Conservation (phyloP, 2,888 invertebrate species). For the Synergus laeviventris region DNA sequence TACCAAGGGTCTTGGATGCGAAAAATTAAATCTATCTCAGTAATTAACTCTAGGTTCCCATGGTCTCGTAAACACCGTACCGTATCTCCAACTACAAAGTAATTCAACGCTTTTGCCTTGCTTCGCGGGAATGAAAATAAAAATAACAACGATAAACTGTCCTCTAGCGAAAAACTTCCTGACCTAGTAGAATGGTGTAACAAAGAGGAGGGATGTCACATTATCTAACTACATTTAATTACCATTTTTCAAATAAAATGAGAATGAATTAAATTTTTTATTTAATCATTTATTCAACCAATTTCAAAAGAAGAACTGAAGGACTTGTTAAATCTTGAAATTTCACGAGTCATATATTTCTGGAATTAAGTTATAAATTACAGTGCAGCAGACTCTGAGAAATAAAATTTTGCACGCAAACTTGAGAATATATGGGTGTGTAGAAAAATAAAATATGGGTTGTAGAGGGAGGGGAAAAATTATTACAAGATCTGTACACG, state of each 20-base stretch:
- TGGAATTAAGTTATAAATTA: background rate
- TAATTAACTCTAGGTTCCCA: constrained; percentile 18
- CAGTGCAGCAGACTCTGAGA: background rate
- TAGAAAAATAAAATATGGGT: background rate
- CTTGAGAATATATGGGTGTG: background rate
- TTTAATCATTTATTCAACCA: background rate
- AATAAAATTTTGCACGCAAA: constrained; percentile 1
- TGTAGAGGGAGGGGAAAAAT: background rate
- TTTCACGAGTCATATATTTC: background rate
- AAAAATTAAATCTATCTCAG: constrained; percentile 25
- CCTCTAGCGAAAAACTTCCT: background rate
- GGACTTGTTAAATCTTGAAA: background rate
- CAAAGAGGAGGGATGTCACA: background rate
- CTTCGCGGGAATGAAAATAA: constrained; percentile 24
- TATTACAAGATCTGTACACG: background rate
- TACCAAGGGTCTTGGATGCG: constrained; percentile 1
- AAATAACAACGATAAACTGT: constrained; percentile 7
- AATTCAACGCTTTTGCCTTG: constrained; percentile 27
- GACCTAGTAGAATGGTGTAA: background rate
- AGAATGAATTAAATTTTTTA: background rate
- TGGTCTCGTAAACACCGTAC: constrained; percentile 25
- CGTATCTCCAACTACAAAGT: constrained; percentile 32
- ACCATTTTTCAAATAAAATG: too few relatives aligned
- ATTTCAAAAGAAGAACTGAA: background rate
- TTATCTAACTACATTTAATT: background rate